phyloP scores from a whole-genome alignment of 1,140 invertebrate genomes.

The Oedothorax gibbosus region DNA sequence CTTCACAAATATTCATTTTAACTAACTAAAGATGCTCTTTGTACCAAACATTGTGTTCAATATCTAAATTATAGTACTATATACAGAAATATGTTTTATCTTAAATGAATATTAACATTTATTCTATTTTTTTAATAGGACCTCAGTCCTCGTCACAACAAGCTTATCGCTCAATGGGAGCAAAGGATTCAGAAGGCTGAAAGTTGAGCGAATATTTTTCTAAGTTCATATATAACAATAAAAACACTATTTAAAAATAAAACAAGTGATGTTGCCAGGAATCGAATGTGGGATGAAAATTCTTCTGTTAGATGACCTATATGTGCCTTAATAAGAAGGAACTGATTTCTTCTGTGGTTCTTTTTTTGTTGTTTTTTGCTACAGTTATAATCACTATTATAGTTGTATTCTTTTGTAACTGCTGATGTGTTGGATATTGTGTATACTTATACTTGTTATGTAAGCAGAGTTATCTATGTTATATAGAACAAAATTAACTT shows the following conservation, averaged over 20 bases:
- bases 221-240: neutral
- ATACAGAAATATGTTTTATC: too few relatives aligned
- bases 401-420: slow-evolving; percentile 22
- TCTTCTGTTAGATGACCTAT: slow-evolving; percentile 16
- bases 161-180: slow-evolving; percentile 73
- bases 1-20: too few relatives aligned
- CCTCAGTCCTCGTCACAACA: slow-evolving; percentile 65
- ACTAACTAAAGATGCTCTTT: too few relatives aligned
- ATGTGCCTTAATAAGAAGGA: slow-evolving; percentile 42
- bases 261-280: slow-evolving; percentile 4
- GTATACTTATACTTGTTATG: slow-evolving; percentile 25
- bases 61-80: too few relatives aligned
- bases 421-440: slow-evolving; percentile 18
- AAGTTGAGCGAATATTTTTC: slow-evolving; percentile 31
- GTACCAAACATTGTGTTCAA: too few relatives aligned
- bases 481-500: slow-evolving; percentile 49
- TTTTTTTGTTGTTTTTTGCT: slow-evolving; percentile 37
- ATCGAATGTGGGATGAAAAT: slow-evolving; percentile 1
- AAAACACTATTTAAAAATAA: neutral
- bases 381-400: slow-evolving; percentile 23
- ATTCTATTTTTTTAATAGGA: slow-evolving; percentile 58
- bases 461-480: slow-evolving; percentile 46
- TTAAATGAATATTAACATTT: neutral
- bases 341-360: slow-evolving; percentile 15
- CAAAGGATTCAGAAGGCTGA: slow-evolving; percentile 69